Conservation (phyloP, 2,113 vertebrate species). For the Tachycineta bicolor region DNA sequence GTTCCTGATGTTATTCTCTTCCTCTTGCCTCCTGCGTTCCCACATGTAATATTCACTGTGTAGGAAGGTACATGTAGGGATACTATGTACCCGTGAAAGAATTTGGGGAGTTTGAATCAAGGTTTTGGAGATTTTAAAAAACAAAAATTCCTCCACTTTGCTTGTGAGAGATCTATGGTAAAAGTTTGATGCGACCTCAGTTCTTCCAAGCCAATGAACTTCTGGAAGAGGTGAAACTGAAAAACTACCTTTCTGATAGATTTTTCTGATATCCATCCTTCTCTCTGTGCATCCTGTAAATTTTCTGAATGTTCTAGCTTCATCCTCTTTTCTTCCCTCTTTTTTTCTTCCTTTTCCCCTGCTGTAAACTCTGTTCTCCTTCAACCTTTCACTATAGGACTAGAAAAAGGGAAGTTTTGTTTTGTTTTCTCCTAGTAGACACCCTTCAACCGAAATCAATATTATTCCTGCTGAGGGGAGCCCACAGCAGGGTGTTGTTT, state of each 20-base stretch:
- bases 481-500: not conserved
- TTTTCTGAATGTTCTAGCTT: not conserved
- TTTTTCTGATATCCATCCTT: not conserved
- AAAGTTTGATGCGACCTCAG: not conserved
- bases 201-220: not conserved
- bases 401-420: slow-evolving; percentile 36
- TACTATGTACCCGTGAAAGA: not conserved
- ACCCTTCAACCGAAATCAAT: slow-evolving; percentile 56
- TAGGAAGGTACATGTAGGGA: not conserved
- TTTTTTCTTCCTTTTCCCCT: not conserved
- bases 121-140: not conserved
- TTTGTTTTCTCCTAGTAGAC: slow-evolving; percentile 42
- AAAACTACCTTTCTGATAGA: not conserved
- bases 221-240: not conserved
- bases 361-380: not conserved
- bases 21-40: not conserved
- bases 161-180: not conserved
- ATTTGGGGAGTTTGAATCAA: not conserved
- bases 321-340: not conserved
- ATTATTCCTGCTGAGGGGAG: not conserved
- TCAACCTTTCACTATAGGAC: slow-evolving; percentile 21
- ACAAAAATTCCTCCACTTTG: rapidly evolving
- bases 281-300: not conserved
- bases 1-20: not conserved
- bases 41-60: rapidly evolving